phyloP scores from a whole-genome alignment of 2,113 vertebrate species.

The Nanorana parkeri region DNA sequence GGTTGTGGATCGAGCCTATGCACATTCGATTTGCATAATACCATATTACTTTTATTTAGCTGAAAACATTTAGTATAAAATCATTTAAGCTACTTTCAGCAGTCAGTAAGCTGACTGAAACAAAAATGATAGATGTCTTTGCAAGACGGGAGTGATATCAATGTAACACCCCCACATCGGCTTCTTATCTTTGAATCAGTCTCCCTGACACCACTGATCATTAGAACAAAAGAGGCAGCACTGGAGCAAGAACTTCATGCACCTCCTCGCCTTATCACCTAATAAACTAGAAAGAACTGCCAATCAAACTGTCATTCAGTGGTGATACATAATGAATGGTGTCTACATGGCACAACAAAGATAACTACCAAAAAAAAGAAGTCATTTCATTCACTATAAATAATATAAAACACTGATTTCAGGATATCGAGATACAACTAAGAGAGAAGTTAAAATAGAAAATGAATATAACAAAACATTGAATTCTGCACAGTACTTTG shows the following conservation, averaged over 20 bases:
- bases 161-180: conserved; percentile 63
- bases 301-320: conserved; percentile 79
- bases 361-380: conserved; percentile 77
- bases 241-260: conserved; percentile 67
- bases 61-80: not conserved
- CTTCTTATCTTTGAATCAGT: conserved; percentile 78
- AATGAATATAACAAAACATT: not conserved
- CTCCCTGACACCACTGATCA: conserved; percentile 75
- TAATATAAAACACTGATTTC: conserved; percentile 80
- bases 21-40: not conserved
- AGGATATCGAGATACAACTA: conserved; percentile 40
- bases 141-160: conserved; percentile 71
- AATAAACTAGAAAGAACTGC: conserved; percentile 76
- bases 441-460: not conserved
- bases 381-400: conserved; percentile 69
- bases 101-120: not conserved
- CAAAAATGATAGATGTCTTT: conserved; percentile 75
- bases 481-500: no score
- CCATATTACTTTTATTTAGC: not conserved
- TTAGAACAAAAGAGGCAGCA: conserved; percentile 77
- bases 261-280: conserved; percentile 74
- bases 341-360: conserved; percentile 77
- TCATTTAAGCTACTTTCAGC: not conserved
- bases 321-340: conserved; percentile 76
- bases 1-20: not conserved